phyloP scores from a whole-genome alignment of 2,888 invertebrate genomes.

The Chymomyza amoena region DNA sequence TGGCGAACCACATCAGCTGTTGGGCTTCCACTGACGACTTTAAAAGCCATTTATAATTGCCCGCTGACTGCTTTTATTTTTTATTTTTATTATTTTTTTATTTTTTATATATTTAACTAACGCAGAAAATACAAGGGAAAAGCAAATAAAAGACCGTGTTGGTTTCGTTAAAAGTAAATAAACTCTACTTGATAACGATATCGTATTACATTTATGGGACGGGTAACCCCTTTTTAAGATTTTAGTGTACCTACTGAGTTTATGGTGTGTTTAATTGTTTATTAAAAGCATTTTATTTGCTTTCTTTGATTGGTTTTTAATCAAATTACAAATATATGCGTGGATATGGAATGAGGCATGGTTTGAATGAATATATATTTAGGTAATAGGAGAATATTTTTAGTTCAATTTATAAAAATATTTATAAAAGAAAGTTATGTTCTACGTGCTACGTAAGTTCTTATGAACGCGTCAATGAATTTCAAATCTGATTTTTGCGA shows the following conservation, averaged over 20 bases:
- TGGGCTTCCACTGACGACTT: slow-evolving; percentile 11
- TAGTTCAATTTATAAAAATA: too few species aligned
- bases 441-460: too few species aligned
- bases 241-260: not conserved
- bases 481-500: too few species aligned
- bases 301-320: slow-evolving; percentile 16
- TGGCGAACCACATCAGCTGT: slow-evolving; percentile 21
- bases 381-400: not conserved
- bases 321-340: not conserved
- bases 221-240: not conserved
- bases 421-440: too few species aligned
- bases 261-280: slow-evolving; percentile 33
- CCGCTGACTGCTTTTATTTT: slow-evolving; percentile 46
- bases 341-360: not conserved
- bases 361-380: not conserved
- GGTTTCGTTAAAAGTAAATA: slow-evolving; percentile 61
- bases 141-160: slow-evolving; percentile 20
- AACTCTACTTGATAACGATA: slow-evolving; percentile 50
- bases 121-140: slow-evolving; percentile 14
- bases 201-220: slow-evolving; percentile 37
- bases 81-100: slow-evolving; percentile 30
- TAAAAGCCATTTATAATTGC: slow-evolving; percentile 33
- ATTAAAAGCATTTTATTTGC: slow-evolving; percentile 40
- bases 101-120: not conserved
- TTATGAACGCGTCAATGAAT: too few species aligned